phyloP scores from a whole-genome alignment of 2,888 invertebrate species.

The Aquatica leii region DNA sequence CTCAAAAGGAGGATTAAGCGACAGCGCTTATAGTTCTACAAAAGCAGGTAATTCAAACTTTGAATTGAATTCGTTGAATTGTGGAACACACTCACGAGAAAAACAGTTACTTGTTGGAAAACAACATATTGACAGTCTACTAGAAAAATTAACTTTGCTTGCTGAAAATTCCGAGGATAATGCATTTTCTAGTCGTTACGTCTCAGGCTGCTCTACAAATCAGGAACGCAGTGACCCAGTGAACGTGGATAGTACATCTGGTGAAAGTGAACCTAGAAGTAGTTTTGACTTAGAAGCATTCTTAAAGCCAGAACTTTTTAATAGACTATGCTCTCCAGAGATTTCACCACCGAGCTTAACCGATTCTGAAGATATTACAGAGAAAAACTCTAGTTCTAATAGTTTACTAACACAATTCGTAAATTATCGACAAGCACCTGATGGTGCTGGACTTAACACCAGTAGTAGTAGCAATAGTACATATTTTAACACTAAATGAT shows the following conservation, averaged over 20 bases:
- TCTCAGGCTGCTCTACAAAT: constrained; percentile 56
- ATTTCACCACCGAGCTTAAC: constrained; percentile 27
- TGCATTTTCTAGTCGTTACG: constrained; percentile 50
- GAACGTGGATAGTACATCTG: constrained; percentile 6
- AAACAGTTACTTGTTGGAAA: constrained; percentile 49
- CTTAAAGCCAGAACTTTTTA: constrained; percentile 56
- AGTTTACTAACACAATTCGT: constrained; percentile 33
- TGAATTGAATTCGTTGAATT: background rate
- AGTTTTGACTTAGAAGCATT: constrained; percentile 42
- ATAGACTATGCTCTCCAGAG: constrained; percentile 45
- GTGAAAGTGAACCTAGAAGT: background rate
- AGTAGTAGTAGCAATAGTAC: constrained; percentile 5
- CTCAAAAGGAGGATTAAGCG: constrained; percentile 14
- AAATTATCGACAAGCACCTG: constrained; percentile 42
- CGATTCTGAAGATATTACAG: constrained; percentile 19
- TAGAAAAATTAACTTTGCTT: constrained; percentile 54
- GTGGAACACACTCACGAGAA: constrained; percentile 40
- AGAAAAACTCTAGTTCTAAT: constrained; percentile 30
- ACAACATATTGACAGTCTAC: constrained; percentile 55
- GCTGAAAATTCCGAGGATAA: constrained; percentile 43
- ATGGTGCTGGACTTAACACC: constrained; percentile 43
- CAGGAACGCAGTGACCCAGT: constrained; percentile 37
- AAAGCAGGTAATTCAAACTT: background rate
- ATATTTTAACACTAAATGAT: background rate
- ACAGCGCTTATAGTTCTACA: constrained; percentile 27